Percentiles rank a stretch among this genome's conserved stretches.
Evolutionary conservation across 2,113 vertebrate species (phyloP).

Genomic region (Acanthochromis polyacanthus): DNA sequence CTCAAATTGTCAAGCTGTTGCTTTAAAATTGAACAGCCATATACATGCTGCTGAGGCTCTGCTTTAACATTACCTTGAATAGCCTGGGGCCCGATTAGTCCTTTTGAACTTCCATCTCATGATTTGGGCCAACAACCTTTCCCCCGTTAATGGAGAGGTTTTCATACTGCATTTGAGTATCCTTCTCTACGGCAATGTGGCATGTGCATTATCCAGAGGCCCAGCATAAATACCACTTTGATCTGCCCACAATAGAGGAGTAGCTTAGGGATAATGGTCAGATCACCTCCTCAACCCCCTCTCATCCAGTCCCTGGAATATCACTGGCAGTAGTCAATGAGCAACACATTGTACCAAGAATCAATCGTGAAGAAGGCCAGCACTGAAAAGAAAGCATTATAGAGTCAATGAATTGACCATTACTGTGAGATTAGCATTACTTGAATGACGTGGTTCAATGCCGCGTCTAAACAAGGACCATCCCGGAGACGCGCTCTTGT

Average conservation of each 20-base stretch:
- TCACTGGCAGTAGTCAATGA: constrained; percentile 55
- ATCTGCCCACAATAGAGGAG: constrained; percentile 68
- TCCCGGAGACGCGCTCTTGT: not conserved
- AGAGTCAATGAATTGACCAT: constrained; percentile 43
- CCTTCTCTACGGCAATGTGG: constrained; percentile 26
- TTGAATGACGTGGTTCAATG: constrained; percentile 27
- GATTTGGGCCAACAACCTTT: constrained; percentile 59
- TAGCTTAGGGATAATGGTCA: constrained; percentile 63
- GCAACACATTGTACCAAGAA: constrained; percentile 52
- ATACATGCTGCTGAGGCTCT: not conserved
- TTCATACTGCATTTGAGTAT: constrained; percentile 46
- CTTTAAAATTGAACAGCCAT: constrained; percentile 4
- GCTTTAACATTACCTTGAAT: constrained; percentile 23
- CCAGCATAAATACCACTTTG: constrained; percentile 67
- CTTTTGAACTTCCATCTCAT: constrained; percentile 64
- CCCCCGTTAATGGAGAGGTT: constrained; percentile 69
- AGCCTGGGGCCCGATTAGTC: constrained; percentile 39
- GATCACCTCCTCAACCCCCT: constrained; percentile 64
- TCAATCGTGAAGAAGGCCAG: constrained; percentile 62
- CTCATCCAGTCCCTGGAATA: constrained; percentile 58
- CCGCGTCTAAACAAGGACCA: constrained; percentile 11
- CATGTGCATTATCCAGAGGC: constrained; percentile 42
- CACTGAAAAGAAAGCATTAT: constrained; percentile 57
- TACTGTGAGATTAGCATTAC: constrained; percentile 56
- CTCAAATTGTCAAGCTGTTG: not conserved